Evolutionary conservation across 1,140 invertebrate genomes (phyloP).

Genomic region (Drosophila rufa): DNA sequence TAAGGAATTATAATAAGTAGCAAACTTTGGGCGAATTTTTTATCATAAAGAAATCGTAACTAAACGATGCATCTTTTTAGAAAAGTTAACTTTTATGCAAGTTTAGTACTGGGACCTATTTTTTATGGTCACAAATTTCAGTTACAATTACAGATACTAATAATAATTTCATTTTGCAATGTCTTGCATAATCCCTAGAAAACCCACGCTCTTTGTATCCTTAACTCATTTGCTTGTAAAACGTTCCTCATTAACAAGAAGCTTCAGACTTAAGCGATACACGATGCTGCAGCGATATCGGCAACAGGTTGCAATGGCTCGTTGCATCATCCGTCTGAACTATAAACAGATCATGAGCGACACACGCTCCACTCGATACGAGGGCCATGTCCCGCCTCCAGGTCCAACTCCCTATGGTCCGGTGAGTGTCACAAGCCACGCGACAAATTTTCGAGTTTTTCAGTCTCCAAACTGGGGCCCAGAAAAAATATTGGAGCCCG

Average conservation of each 20-base stretch:
- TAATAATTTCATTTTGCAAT: not conserved
- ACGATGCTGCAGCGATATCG: constrained; percentile 10
- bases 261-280: constrained; percentile 17
- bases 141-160: not conserved
- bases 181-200: no score
- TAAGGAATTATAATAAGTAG: no score
- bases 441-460: constrained; percentile 76
- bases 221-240: constrained; percentile 8
- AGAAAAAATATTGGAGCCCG: constrained; percentile 23
- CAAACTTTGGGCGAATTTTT: not conserved
- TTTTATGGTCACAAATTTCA: not conserved
- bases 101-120: no score
- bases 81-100: not conserved
- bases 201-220: constrained; percentile 5
- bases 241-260: constrained; percentile 14
- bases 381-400: constrained; percentile 21
- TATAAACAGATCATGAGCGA: constrained; percentile 45
- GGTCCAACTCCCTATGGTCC: not conserved
- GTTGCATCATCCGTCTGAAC: constrained; percentile 43
- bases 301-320: constrained; percentile 32
- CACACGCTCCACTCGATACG: constrained; percentile 24
- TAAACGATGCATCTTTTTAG: not conserved
- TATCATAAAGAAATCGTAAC: not conserved
- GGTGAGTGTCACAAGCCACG: constrained; percentile 55
- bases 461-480: constrained; percentile 19